Base-by-base conservation (phyloP, 2,888 invertebrate species). In the Malachius bipustulatus region DNA sequence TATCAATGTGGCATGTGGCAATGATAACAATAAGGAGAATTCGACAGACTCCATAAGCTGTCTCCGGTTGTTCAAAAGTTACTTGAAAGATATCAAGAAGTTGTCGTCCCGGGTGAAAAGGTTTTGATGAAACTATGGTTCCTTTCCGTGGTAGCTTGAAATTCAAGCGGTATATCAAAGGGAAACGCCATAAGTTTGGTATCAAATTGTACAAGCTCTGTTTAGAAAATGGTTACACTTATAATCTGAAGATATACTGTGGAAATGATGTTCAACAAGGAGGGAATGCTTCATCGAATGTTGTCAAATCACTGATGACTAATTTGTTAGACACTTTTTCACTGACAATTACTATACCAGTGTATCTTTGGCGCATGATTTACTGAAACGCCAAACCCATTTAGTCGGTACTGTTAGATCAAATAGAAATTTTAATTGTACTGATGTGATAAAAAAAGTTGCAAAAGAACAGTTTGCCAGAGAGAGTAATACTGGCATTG, bases 171-270 rank as follows among this genome's bases (percentile, higher is more conserved):
- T 19, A 19, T 19, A 19, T n/a, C n/a, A n/a, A n/a, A n/a, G n/a
- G n/a, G n/a, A 44, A 46, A 41, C 35, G 39, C 11, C 47, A 50
- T 30, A 51, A 48, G 31, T 52, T 51, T 47, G 53, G 50, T 4
- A 35, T 45, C 9, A 43, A 43, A 33, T 10, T 46, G 8, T 39
- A 28, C 13, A 37, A 38, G 32, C 15, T 42, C 10, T 36, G 33
- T 10, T n/a, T 30, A 9, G 36, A 40, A 11, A 36, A 32, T 16
- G 41, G 41, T 14, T 40, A 40, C 27, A 30, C 40, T 8, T 40
- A 40, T 34, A 36, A 41, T 37, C 16, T 40, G n/a, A 19, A 26
- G 19, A 27, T 41, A 16, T 41, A 41, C 29, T 36, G 38, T 26
- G 37, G 40, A 11, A 33, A 32, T 13, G 37, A 40, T 11, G 26